These are phyloP conservation scores for Aurelia aurita complex sp. Pacific DNA, from an alignment of 30 jellyfish, hydroid and myxozoan species.

Conservation along the genomic window DNA sequence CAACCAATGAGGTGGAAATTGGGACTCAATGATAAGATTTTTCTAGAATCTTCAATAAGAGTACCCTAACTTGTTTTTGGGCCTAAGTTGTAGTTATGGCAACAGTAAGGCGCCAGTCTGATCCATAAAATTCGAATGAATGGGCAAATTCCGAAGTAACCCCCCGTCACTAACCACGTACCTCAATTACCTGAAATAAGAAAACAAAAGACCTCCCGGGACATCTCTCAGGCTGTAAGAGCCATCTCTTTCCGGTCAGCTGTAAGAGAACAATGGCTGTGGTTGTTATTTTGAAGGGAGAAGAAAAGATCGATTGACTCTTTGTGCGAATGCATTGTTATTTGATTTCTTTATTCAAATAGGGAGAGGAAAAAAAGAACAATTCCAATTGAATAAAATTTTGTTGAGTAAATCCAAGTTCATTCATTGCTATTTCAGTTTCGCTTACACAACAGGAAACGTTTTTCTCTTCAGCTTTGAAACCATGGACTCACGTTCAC, in stretches of 20 bases:
- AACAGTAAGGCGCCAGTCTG: conserved; percentile 62
- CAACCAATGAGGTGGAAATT: too few species aligned
- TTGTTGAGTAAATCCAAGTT: conserved; percentile 49
- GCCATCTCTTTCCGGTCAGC: conserved; percentile 82
- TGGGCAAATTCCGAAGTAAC: conserved; percentile 1
- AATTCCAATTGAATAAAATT: conserved; percentile 51
- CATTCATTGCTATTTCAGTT: conserved; percentile 55
- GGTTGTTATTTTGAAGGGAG: conserved; percentile 40
- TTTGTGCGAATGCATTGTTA: conserved; percentile 44
- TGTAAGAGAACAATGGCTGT: conserved; percentile 53
- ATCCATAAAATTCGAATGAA: conserved; percentile 31
- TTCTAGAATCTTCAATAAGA: too few species aligned
- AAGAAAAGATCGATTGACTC: conserved; percentile 21
- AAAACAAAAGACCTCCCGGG: conserved; percentile 52
- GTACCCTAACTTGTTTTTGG: too few species aligned
- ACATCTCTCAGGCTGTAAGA: conserved; percentile 23
- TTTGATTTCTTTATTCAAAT: conserved; percentile 58
- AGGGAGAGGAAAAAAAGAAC: conserved; percentile 62
- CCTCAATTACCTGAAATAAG: conserved; percentile 24
- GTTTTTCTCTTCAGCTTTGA: conserved; percentile 51
- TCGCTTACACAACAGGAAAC: conserved; percentile 74
- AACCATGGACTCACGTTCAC: conserved; percentile 15
- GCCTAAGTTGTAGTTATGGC: conserved; percentile 9
- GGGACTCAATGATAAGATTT: too few species aligned
- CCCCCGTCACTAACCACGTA: conserved; percentile 48